Conservation (phyloP, 2,888 invertebrate species). For the Tortricodes alternella region DNA sequence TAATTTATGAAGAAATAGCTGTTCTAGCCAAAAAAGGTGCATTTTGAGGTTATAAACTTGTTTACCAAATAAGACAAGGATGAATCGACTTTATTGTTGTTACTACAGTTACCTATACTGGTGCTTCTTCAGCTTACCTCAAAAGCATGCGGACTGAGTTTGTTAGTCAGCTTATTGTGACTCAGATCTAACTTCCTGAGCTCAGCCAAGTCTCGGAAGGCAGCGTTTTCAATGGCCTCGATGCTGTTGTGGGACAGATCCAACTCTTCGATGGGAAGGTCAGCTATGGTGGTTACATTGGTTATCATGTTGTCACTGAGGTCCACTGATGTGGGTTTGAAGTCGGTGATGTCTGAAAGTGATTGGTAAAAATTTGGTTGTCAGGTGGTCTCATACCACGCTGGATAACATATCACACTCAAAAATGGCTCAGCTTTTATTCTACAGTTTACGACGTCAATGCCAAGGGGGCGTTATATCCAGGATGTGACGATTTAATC, state of each 20-base stretch:
- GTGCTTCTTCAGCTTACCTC: constrained; percentile 79
- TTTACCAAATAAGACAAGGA: no score
- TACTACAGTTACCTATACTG: no score
- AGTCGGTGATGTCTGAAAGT: constrained; percentile 55
- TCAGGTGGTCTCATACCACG: no score
- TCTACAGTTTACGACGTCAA: no score
- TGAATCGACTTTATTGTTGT: no score
- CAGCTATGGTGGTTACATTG: constrained; percentile 80
- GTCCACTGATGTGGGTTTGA: constrained; percentile 64
- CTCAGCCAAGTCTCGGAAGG: constrained; percentile 85
- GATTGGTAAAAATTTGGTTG: neutral
- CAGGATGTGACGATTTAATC: no score
- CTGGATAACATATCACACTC: no score
- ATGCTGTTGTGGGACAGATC: constrained; percentile 86
- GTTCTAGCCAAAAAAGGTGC: no score
- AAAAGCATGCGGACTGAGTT: constrained; percentile 85
- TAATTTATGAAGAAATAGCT: no score
- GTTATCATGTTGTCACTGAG: constrained; percentile 72
- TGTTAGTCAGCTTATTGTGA: constrained; percentile 84
- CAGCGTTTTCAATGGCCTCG: constrained; percentile 81
- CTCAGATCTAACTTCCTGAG: constrained; percentile 87
- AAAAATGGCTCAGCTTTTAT: no score
- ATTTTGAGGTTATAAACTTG: no score
- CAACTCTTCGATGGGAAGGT: constrained; percentile 77
- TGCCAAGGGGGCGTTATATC: no score